Evolutionary conservation across 2,888 invertebrate species (phyloP).

Genomic region (Scaptomyza caliginosa): DNA sequence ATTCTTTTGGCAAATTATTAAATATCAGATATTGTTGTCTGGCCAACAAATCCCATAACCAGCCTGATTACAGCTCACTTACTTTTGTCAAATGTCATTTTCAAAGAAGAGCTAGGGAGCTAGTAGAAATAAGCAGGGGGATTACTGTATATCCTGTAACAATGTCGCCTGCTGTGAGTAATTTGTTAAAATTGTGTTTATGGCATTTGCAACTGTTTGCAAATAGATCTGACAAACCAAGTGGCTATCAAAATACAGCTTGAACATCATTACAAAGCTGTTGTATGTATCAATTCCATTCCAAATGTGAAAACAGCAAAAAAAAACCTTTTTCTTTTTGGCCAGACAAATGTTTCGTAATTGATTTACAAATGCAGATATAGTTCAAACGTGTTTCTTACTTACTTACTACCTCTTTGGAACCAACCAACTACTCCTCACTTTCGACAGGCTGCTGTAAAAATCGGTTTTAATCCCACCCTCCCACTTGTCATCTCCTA

Average conservation of each 20-base stretch:
- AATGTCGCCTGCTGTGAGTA: constrained; percentile 18
- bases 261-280: constrained; percentile 20
- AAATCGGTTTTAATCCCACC: constrained; percentile 21
- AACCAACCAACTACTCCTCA: neutral
- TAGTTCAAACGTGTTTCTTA: constrained; percentile 24
- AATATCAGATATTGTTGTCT: constrained; percentile 4
- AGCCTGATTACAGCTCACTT: constrained; percentile 29
- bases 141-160: constrained; percentile 19
- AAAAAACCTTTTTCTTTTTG: constrained; percentile 1
- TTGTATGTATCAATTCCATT: constrained; percentile 9
- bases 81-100: constrained; percentile 26
- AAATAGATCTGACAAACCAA: constrained; percentile 17
- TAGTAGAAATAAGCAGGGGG: constrained; percentile 7
- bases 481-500: constrained; percentile 1
- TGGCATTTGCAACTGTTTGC: constrained; percentile 52
- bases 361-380: constrained; percentile 61
- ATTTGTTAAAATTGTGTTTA: constrained; percentile 35
- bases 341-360: constrained; percentile 34
- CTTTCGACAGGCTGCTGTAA: neutral
- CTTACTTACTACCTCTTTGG: neutral
- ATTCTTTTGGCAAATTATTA: constrained; percentile 1
- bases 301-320: constrained; percentile 1
- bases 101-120: neutral
- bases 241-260: constrained; percentile 33
- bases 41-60: constrained; percentile 31